Evolutionary conservation across 2,113 vertebrate genomes (phyloP).

Genomic region (Amblyornis subalaris): DNA sequence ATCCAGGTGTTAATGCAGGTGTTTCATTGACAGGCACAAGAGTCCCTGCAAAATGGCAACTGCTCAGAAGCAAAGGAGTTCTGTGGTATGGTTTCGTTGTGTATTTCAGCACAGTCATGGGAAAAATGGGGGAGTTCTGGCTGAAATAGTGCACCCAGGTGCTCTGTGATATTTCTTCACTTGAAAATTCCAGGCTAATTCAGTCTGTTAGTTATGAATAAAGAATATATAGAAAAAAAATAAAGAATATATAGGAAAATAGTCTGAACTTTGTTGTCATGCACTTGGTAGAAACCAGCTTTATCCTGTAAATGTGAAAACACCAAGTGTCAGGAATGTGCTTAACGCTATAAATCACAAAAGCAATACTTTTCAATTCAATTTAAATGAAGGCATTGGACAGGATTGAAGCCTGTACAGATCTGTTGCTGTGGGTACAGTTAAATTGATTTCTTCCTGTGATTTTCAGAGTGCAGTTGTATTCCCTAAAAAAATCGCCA

Average conservation of each 20-base stretch:
- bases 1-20: background rate
- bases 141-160: background rate
- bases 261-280: background rate
- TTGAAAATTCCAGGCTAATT: background rate
- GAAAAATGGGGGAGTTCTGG: background rate
- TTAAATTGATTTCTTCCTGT: background rate
- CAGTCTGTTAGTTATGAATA: background rate
- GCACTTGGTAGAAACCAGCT: fast-evolving
- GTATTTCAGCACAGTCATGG: background rate
- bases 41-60: slow-evolving; percentile 68
- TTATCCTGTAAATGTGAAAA: fast-evolving
- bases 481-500: slow-evolving; percentile 79
- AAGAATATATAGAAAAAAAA: background rate
- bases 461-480: slow-evolving; percentile 72
- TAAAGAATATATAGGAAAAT: background rate
- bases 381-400: fast-evolving
- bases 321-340: background rate
- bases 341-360: fast-evolving
- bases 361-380: background rate
- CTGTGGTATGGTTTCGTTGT: slow-evolving; percentile 47
- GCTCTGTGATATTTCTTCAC: background rate
- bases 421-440: background rate
- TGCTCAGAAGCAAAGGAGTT: slow-evolving; percentile 65
- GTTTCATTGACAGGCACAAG: background rate
- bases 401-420: fast-evolving